Evolutionary conservation across 2,797 vertebrate species (phyloP), one percentile per base, ranked within the genome.

Genomic region (Chlorospingus flavigularis): DNA sequence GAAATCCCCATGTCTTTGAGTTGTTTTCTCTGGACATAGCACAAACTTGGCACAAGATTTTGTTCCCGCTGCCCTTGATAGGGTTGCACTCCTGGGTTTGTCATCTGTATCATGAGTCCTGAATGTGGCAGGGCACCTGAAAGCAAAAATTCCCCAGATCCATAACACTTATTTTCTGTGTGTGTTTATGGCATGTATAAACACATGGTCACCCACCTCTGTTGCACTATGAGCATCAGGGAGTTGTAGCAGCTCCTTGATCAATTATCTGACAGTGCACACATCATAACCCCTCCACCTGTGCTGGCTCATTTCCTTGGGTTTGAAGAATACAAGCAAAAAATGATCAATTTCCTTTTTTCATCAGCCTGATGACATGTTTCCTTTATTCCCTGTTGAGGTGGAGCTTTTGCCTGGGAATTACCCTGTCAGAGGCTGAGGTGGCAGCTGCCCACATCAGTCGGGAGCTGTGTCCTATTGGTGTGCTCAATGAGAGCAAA

Each of bases 71-170:
- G 26, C 9, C 48, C 23, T 51, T 39, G 43, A 13, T 4, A 28
- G 7, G 13, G 31, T 57, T 48, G n/a, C 45, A 18, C 24, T 65
- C 31, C 10, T 14, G 25, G 40, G 45, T n/a, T 83, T 85, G 19
- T 51, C 9, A 21, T 54, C 11, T 8, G 5, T 63, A 12, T 18
- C 10, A 11, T 0, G 0, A 7, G 24, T 60, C 3, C 0, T 51
- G 53, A 73, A 31, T 26, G 43, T 43, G 15, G 10, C 10, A 43
- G 8, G 45, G 40, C 54, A 53, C 39, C 57, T 43, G 65, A 58
- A 88, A 62, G 35, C 24, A 86, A 57, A 65, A 75, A 23, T 67
- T 72, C 55, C 51, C 14, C 5, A 6, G 10, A 48, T 73, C n/a
- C n/a, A 0, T 61, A 57, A 14, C 28, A 33, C 7, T 57, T 60